These are phyloP conservation scores for Drosophila suzukii DNA, from an alignment of 1,140 invertebrate genomes.

Conservation along the genomic window DNA sequence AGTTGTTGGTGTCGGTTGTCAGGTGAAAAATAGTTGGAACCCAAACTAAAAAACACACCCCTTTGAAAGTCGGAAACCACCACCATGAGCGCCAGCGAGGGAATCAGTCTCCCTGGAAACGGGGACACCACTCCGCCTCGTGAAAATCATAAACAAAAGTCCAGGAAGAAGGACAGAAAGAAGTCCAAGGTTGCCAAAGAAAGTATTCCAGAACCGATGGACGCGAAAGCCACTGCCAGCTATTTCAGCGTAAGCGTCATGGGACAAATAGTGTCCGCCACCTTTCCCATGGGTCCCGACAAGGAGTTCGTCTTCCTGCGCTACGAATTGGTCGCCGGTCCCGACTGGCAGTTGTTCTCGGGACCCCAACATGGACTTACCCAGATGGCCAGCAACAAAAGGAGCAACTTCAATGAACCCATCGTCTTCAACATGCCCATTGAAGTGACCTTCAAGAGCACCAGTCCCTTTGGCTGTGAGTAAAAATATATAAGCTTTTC, in stretches of 20 bases:
- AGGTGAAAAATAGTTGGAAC: conserved; percentile 13
- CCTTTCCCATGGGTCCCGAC: conserved; percentile 78
- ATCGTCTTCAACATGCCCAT: conserved; percentile 84
- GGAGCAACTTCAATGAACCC: conserved; percentile 72
- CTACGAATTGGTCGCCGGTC: conserved; percentile 79
- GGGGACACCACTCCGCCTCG: conserved; percentile 14
- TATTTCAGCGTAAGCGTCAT: conserved; percentile 72
- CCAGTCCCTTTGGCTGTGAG: conserved; percentile 84
- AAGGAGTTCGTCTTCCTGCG: conserved; percentile 77
- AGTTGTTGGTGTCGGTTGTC: not conserved
- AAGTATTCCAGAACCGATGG: conserved; percentile 13
- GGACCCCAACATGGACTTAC: conserved; percentile 81
- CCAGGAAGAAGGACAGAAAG: conserved; percentile 28
- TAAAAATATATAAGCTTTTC: not conserved
- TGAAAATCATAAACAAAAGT: conserved; percentile 46
- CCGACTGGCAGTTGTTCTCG: conserved; percentile 79
- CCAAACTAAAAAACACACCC: conserved; percentile 24
- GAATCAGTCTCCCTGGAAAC: conserved; percentile 60
- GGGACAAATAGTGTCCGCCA: conserved; percentile 79
- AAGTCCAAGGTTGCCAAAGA: conserved; percentile 14
- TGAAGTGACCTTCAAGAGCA: conserved; percentile 83
- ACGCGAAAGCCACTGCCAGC: conserved; percentile 55
- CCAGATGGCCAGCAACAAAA: conserved; percentile 71
- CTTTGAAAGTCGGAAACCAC: not conserved
- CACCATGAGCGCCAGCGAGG: conserved; percentile 49